These are phyloP conservation scores for Argyresthia albistria DNA, from an alignment of 2,888 invertebrate species.

Conservation along the genomic window DNA sequence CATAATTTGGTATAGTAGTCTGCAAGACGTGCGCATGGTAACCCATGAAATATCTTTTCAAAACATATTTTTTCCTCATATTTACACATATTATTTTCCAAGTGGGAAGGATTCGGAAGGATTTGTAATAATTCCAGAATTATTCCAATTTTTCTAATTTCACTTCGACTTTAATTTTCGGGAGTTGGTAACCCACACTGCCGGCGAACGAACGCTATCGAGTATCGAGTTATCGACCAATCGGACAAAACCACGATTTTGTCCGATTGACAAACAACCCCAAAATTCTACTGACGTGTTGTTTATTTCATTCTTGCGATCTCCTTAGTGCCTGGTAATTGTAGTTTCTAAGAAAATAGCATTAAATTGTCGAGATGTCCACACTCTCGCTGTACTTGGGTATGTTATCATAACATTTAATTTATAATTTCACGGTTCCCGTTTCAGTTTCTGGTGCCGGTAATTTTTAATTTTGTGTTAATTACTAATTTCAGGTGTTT, in stretches of 20 bases:
- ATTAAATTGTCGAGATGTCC: constrained; percentile 40
- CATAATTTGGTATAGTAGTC: no score
- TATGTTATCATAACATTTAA: constrained; percentile 45
- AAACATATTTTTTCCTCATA: no score
- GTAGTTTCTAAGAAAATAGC: constrained; percentile 22
- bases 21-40: no score
- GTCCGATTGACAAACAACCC: neutral
- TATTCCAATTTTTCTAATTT: no score
- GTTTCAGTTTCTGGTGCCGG: no score
- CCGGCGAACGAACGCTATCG: no score
- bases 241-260: constrained; percentile 49
- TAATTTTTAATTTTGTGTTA: neutral
- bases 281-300: neutral
- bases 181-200: no score
- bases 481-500: constrained; percentile 38
- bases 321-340: constrained; percentile 20
- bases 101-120: no score
- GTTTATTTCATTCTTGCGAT: constrained; percentile 19
- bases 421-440: constrained; percentile 10
- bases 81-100: no score
- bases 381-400: constrained; percentile 33
- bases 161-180: no score
- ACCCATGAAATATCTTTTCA: no score
- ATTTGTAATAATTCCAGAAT: no score
- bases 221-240: constrained; percentile 40